Conservation (phyloP, 1,140 invertebrate genomes). For the Atta colombica region DNA sequence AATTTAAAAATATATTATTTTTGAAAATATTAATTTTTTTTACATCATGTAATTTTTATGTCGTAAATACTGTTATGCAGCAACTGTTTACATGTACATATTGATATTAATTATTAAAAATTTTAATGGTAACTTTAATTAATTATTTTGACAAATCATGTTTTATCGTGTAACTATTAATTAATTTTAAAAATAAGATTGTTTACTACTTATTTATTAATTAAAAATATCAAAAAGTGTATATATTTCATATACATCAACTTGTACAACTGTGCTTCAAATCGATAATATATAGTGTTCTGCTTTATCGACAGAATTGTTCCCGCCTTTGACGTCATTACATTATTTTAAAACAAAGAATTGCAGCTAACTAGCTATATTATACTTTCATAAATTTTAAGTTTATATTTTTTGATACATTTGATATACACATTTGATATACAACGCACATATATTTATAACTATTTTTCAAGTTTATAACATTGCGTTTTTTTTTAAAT, state of each 20-base stretch:
- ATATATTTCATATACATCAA: background rate
- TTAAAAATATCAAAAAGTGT: background rate
- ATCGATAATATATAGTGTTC: constrained; percentile 71
- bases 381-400: background rate
- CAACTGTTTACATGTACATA: background rate
- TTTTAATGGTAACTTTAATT: background rate
- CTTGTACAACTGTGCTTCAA: background rate
- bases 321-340: background rate
- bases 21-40: background rate
- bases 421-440: background rate
- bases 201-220: background rate
- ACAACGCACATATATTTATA: constrained; percentile 5
- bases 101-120: constrained; percentile 16
- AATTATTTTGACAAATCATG: background rate
- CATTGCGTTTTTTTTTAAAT: background rate
- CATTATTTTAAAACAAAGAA: background rate
- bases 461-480: background rate
- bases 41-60: background rate
- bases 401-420: background rate
- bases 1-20: background rate
- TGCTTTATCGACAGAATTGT: constrained; percentile 74
- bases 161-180: background rate
- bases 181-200: background rate
- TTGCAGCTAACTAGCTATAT: background rate
- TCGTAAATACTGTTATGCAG: background rate